Conservation (phyloP, 2,888 invertebrate genomes). For the Fabriciana adippe region DNA sequence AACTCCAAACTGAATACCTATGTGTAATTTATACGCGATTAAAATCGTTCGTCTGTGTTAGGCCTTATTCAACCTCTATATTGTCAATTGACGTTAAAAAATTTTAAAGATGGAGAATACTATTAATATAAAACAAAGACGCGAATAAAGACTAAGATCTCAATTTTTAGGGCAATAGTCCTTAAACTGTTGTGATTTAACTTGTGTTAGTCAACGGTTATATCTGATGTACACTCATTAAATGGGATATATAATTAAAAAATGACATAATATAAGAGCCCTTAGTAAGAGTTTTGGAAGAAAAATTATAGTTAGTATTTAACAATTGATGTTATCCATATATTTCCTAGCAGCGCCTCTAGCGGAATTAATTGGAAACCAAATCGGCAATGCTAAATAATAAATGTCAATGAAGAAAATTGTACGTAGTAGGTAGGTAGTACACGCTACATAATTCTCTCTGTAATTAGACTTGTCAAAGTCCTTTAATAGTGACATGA, state of each 20-base stretch:
- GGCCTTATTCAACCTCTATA: conserved; percentile 13
- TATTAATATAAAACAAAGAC: neutral
- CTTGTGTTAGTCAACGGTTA: neutral
- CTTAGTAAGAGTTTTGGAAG: neutral
- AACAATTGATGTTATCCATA: neutral
- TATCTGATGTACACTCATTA: neutral
- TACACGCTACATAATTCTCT: too few relatives aligned
- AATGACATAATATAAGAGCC: neutral
- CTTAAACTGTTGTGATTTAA: conserved; percentile 1
- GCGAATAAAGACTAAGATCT: conserved; percentile 5
- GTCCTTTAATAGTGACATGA: too few relatives aligned
- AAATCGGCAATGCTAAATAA: too few relatives aligned
- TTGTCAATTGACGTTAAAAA: conserved; percentile 12
- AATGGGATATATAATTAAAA: neutral
- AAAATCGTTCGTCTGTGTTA: conserved; percentile 3
- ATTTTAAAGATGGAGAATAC: neutral
- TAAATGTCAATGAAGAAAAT: too few relatives aligned
- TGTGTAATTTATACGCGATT: neutral
- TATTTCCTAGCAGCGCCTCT: too few relatives aligned
- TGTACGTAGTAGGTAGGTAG: too few relatives aligned
- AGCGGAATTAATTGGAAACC: too few relatives aligned
- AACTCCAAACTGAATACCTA: too few relatives aligned
- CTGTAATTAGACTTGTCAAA: too few relatives aligned
- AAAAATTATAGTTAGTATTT: neutral
- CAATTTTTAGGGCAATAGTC: conserved; percentile 11